Conservation (phyloP, 2,888 invertebrate species). For the Allophyes oxyacanthae region DNA sequence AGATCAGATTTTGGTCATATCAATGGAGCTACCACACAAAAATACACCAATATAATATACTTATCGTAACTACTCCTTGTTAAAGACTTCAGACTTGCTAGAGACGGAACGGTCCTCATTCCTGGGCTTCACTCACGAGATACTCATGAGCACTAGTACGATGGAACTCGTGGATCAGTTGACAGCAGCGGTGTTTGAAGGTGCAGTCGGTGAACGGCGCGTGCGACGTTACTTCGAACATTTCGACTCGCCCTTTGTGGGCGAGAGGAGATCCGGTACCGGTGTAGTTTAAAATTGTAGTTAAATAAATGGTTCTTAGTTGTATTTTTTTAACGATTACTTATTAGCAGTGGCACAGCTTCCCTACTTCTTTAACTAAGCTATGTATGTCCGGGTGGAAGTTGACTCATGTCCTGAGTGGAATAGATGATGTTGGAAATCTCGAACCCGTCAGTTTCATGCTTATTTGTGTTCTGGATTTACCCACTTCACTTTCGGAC, state of each 20-base stretch:
- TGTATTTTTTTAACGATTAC: conserved; percentile 6
- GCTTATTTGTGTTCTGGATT: too few species aligned
- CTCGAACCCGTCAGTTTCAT: too few species aligned
- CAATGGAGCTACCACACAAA: too few species aligned
- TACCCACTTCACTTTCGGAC: too few species aligned
- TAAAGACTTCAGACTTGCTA: conserved; percentile 66
- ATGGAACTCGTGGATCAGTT: conserved; percentile 70
- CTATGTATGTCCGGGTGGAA: too few species aligned
- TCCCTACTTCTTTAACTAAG: too few species aligned
- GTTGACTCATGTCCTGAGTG: not conserved
- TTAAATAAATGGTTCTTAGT: conserved; percentile 33
- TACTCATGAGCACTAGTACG: conserved; percentile 64
- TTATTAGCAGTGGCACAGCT: too few species aligned
- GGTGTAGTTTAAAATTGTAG: conserved; percentile 8
- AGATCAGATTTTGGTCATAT: too few species aligned
- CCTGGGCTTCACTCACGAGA: conserved; percentile 72
- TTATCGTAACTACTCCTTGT: conserved; percentile 4
- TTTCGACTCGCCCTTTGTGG: conserved; percentile 75
- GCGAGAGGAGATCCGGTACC: conserved; percentile 14
- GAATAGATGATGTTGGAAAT: too few species aligned
- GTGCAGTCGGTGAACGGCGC: conserved; percentile 67
- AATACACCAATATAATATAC: too few species aligned
- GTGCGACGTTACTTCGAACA: conserved; percentile 76
- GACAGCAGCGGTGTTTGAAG: conserved; percentile 59
- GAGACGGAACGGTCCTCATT: conserved; percentile 74